These are phyloP conservation scores for Bombus ignitus DNA, from an alignment of 1,140 invertebrate species.

Conservation along the genomic window DNA sequence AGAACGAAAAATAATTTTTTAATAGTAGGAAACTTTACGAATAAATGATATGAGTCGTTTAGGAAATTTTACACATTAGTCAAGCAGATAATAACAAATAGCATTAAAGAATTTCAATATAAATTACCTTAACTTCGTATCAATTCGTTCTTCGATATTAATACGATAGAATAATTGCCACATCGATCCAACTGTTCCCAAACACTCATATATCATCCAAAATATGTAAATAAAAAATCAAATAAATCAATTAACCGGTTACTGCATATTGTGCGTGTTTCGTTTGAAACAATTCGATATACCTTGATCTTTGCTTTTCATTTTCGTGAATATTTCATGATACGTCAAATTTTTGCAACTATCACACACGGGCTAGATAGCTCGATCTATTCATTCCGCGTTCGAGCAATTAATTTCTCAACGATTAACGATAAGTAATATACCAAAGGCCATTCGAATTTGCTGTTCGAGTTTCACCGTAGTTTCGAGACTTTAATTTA, in stretches of 20 bases:
- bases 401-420: conserved; percentile 18
- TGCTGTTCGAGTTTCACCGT: not conserved
- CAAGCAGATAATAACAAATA: too few species aligned
- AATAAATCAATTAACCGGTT: not conserved
- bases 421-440: conserved; percentile 16
- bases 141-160: not conserved
- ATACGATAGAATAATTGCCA: not conserved
- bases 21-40: too few species aligned
- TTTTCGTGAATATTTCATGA: not conserved
- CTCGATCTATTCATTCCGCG: not conserved
- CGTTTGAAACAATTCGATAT: not conserved
- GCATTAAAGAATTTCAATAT: too few species aligned
- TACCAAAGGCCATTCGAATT: not conserved
- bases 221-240: not conserved
- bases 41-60: too few species aligned
- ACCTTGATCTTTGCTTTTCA: not conserved
- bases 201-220: too few species aligned
- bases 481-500: conserved; percentile 35
- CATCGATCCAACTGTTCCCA: too few species aligned
- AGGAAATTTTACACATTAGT: too few species aligned
- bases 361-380: too few species aligned
- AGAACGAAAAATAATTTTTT: too few species aligned
- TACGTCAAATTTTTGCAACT: not conserved
- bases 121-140: not conserved
- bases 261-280: too few species aligned